These are phyloP conservation scores for Oreocharis arfaki DNA, from an alignment of 2,113 vertebrate genomes.

Conservation along the genomic window DNA sequence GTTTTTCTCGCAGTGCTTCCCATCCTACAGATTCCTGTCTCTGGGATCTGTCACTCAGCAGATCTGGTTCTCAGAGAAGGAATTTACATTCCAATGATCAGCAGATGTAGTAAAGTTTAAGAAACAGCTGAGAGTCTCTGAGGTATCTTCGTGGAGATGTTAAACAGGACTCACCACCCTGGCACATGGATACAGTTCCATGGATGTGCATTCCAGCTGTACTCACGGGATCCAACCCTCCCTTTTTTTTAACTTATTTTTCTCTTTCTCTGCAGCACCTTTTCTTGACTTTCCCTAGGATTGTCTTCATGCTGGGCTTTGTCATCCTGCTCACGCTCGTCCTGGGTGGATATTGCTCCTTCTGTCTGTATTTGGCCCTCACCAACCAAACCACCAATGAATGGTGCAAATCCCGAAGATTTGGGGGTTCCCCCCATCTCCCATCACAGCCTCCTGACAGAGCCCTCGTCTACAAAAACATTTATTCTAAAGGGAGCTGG, in stretches of 20 bases:
- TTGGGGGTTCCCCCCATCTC: neutral
- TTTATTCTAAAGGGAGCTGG: constrained; percentile 79
- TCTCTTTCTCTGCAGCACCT: constrained; percentile 78
- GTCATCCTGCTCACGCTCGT: constrained; percentile 81
- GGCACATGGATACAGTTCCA: neutral
- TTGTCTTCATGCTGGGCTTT: constrained; percentile 92
- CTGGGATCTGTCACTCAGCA: neutral
- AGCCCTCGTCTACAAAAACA: constrained; percentile 46
- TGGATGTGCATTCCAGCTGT: neutral
- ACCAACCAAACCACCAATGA: constrained; percentile 92
- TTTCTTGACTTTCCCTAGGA: constrained; percentile 90
- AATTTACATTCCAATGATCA: neutral
- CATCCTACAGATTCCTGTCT: neutral
- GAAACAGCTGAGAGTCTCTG: neutral
- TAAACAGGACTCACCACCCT: neutral
- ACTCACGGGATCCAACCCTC: neutral
- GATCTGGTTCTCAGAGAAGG: neutral
- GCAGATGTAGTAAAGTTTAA: neutral
- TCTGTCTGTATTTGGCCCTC: constrained; percentile 79
- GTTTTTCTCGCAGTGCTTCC: neutral
- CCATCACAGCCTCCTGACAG: neutral
- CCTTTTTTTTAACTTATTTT: neutral
- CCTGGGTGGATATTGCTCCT: constrained; percentile 83
- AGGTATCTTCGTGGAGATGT: neutral
- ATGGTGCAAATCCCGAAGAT: constrained; percentile 80